Conservation (phyloP, 2,888 invertebrate genomes). For the Argyra leucocephala region DNA sequence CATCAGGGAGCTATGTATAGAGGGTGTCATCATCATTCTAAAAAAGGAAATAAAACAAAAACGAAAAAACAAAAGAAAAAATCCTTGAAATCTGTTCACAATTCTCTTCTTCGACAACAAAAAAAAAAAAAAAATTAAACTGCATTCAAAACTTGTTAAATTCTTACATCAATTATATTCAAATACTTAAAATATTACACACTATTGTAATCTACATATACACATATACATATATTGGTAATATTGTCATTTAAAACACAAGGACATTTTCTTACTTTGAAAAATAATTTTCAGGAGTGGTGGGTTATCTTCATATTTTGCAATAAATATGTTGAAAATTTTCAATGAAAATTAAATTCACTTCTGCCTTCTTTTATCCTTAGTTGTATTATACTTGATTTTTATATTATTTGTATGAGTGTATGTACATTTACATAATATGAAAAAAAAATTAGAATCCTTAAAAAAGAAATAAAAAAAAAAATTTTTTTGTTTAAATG, state of each 20-base stretch:
- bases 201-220: background rate
- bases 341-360: background rate
- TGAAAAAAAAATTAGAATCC: background rate
- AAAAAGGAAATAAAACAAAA: too few species aligned
- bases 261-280: background rate
- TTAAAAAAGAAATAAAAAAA: background rate
- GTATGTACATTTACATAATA: background rate
- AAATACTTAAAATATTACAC: background rate
- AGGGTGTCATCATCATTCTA: background rate
- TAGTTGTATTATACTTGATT: background rate
- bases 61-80: background rate
- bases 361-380: background rate
- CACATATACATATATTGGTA: background rate
- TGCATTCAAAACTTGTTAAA: slow-evolving; percentile 4
- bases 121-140: background rate
- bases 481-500: too few species aligned
- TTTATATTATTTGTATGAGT: background rate
- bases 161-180: slow-evolving; percentile 3
- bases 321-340: background rate
- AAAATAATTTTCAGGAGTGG: background rate
- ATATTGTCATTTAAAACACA: background rate
- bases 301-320: background rate
- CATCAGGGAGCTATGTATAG: background rate
- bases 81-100: background rate
- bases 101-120: background rate